phyloP scores from a whole-genome alignment of 2,888 invertebrate species.

The Pseudanteris insignis region DNA sequence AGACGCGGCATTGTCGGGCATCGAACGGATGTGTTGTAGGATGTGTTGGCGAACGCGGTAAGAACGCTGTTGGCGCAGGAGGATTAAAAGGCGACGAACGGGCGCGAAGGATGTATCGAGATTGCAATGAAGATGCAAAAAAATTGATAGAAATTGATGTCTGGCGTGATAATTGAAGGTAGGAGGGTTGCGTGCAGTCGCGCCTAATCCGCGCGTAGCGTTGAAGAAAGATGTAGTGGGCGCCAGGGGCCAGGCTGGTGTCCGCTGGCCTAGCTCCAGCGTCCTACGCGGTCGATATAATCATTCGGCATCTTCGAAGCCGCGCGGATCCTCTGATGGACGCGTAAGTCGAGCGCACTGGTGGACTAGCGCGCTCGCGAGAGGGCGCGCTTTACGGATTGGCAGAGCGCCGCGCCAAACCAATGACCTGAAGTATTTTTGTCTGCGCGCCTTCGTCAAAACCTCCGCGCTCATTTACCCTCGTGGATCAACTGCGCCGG shows the following conservation, averaged over 20 bases:
- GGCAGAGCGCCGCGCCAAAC: slow-evolving; percentile 59
- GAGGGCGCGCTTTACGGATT: slow-evolving; percentile 50
- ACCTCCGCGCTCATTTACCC: too few relatives aligned
- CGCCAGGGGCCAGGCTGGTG: slow-evolving; percentile 18
- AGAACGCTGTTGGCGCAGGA: too few relatives aligned
- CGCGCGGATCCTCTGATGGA: slow-evolving; percentile 34
- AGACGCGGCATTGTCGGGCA: too few relatives aligned
- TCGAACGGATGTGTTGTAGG: too few relatives aligned
- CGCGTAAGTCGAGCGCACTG: slow-evolving; percentile 30
- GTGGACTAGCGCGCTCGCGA: slow-evolving; percentile 33
- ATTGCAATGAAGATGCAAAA: too few relatives aligned
- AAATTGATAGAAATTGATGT: slow-evolving; percentile 21
- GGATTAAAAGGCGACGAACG: too few relatives aligned
- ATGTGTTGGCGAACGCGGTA: too few relatives aligned
- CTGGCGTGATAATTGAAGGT: slow-evolving; percentile 26
- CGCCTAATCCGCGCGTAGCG: slow-evolving; percentile 19
- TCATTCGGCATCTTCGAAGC: slow-evolving; percentile 55
- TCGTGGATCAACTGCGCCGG: too few relatives aligned
- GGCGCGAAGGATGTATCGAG: too few relatives aligned
- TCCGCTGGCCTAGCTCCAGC: slow-evolving; percentile 58
- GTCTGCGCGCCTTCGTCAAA: too few relatives aligned
- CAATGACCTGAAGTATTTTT: slow-evolving; percentile 59
- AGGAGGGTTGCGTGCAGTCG: slow-evolving; percentile 17
- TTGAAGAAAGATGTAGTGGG: slow-evolving; percentile 20
- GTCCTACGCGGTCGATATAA: slow-evolving; percentile 64